Evolutionary conservation across 2,113 vertebrate species (phyloP).

Genomic region (Tragulus kanchil): DNA sequence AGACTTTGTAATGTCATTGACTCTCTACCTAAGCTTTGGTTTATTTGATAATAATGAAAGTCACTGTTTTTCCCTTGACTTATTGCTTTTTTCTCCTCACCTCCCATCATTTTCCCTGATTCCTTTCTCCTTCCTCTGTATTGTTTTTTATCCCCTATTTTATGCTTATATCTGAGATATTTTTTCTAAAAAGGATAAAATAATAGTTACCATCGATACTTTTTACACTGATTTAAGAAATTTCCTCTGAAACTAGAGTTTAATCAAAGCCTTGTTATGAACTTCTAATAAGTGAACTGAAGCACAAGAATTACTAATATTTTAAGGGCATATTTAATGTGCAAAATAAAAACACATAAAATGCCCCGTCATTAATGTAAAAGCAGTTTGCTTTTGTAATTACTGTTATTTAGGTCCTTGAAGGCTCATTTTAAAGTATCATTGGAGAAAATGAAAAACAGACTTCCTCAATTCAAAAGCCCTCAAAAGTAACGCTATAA

Average conservation of each 20-base stretch:
- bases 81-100: not conserved
- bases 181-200: conserved; percentile 35
- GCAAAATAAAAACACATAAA: conserved; percentile 45
- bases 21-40: not conserved
- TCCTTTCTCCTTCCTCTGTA: not conserved
- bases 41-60: conserved; percentile 9
- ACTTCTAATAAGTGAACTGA: conserved; percentile 4
- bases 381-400: conserved; percentile 12
- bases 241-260: conserved; percentile 12
- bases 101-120: not conserved
- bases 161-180: not conserved
- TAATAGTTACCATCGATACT: not conserved
- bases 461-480: not conserved
- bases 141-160: not conserved
- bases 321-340: not conserved
- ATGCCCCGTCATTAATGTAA: not conserved
- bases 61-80: not conserved
- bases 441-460: not conserved
- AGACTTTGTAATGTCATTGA: not conserved
- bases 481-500: not conserved
- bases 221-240: not conserved
- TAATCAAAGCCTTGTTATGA: not conserved
- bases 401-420: not conserved
- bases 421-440: not conserved
- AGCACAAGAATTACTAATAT: not conserved